phyloP scores from a whole-genome alignment of 2,113 vertebrate genomes.

The human region DNA sequence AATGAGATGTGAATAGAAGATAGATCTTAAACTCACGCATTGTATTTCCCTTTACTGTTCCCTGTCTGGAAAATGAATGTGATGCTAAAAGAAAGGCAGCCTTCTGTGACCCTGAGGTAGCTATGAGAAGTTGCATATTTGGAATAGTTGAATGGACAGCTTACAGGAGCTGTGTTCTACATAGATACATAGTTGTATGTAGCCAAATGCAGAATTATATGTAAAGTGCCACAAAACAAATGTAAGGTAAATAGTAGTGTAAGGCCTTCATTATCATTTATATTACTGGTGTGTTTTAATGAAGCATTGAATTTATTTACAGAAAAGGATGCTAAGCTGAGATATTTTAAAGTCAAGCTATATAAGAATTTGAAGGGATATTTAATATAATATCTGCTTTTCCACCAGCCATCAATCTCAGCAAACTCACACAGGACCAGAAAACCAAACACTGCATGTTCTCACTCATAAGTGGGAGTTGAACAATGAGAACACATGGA shows the following conservation, averaged over 20 bases:
- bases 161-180: not conserved
- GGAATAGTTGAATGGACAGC: not conserved
- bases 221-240: not conserved
- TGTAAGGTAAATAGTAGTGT: not conserved
- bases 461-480: too few relatives aligned
- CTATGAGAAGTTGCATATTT: not conserved
- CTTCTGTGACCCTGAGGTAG: not conserved
- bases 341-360: slow-evolving; percentile 1
- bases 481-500: too few relatives aligned
- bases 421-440: too few relatives aligned
- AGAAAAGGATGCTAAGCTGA: not conserved
- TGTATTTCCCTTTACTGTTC: not conserved
- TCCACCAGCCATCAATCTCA: not conserved
- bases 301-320: not conserved
- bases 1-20: not conserved
- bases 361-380: not conserved
- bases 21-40: not conserved
- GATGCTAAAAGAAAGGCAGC: not conserved
- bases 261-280: not conserved
- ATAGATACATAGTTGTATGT: not conserved
- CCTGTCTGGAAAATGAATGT: not conserved
- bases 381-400: not conserved
- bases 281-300: not conserved
- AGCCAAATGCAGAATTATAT: not conserved
- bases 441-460: too few relatives aligned